Evolutionary conservation across 2,797 vertebrate species (phyloP).

Genomic region (Oryzias sinensis): DNA sequence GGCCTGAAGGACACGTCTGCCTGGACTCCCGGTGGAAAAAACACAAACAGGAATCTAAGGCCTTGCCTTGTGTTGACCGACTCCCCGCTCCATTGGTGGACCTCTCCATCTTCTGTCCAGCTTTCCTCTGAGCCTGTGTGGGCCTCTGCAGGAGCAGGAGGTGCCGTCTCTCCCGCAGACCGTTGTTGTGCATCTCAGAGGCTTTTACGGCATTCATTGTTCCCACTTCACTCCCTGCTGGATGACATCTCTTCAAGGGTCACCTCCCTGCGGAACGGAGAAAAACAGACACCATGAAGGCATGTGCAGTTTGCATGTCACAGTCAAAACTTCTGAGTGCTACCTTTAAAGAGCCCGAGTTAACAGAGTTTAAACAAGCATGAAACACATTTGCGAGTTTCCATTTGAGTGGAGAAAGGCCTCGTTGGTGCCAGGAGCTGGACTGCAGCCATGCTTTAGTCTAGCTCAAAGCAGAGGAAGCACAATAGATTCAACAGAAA

Average conservation of each 20-base stretch:
- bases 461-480: constrained; percentile 1
- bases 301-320: constrained; percentile 14
- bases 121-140: constrained; percentile 42
- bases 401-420: constrained; percentile 28
- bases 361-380: constrained; percentile 51
- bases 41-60: constrained; percentile 64
- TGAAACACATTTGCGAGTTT: constrained; percentile 53
- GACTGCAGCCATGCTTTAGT: constrained; percentile 53
- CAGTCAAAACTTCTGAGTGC: constrained; percentile 17
- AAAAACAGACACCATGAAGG: constrained; percentile 28
- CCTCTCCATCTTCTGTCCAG: constrained; percentile 41
- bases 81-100: constrained; percentile 39
- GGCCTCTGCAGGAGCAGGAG: constrained; percentile 57
- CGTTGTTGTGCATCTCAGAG: constrained; percentile 46
- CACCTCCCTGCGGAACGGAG: constrained; percentile 49
- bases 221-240: constrained; percentile 40
- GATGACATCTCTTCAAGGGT: constrained; percentile 50
- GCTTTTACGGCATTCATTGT: constrained; percentile 77
- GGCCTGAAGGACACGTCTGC: background rate
- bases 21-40: background rate
- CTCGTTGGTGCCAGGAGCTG: constrained; percentile 30
- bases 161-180: constrained; percentile 39
- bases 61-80: constrained; percentile 52
- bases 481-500: no score
- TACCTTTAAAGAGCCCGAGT: constrained; percentile 19